These are phyloP conservation scores for Popillia japonica DNA, from an alignment of 1,140 invertebrate genomes.

Conservation along the genomic window DNA sequence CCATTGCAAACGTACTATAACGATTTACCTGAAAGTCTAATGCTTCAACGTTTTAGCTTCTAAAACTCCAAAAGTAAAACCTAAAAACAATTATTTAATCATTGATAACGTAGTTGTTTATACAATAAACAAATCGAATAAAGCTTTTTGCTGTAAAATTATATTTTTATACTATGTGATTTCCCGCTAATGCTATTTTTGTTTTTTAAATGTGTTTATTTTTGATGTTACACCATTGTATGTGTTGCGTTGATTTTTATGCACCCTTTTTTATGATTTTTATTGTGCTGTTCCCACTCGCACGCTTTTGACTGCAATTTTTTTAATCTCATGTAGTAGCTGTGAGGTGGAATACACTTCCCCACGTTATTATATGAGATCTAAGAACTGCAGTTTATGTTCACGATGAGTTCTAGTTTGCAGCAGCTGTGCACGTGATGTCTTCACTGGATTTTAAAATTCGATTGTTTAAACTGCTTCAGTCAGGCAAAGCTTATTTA, in stretches of 20 bases:
- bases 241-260: constrained; percentile 40
- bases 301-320: constrained; percentile 57
- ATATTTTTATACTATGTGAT: background rate
- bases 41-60: too few relatives aligned
- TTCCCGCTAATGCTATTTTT: background rate
- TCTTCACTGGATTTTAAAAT: background rate
- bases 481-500: constrained; percentile 41
- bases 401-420: constrained; percentile 34
- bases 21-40: too few relatives aligned
- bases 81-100: too few relatives aligned
- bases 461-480: constrained; percentile 43
- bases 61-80: too few relatives aligned
- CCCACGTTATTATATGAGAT: constrained; percentile 79
- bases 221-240: constrained; percentile 21
- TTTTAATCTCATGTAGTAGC: constrained; percentile 92
- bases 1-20: too few relatives aligned
- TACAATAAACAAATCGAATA: too few relatives aligned
- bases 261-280: constrained; percentile 42
- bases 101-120: too few relatives aligned
- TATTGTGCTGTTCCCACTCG: constrained; percentile 1
- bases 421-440: constrained; percentile 27
- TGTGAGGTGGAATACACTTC: constrained; percentile 73
- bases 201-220: constrained; percentile 5
- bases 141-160: background rate
- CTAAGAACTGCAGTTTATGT: constrained; percentile 60